These are phyloP conservation scores for Malaclemys terrapin DNA, from an alignment of 2,113 vertebrate species.

Conservation along the genomic window DNA sequence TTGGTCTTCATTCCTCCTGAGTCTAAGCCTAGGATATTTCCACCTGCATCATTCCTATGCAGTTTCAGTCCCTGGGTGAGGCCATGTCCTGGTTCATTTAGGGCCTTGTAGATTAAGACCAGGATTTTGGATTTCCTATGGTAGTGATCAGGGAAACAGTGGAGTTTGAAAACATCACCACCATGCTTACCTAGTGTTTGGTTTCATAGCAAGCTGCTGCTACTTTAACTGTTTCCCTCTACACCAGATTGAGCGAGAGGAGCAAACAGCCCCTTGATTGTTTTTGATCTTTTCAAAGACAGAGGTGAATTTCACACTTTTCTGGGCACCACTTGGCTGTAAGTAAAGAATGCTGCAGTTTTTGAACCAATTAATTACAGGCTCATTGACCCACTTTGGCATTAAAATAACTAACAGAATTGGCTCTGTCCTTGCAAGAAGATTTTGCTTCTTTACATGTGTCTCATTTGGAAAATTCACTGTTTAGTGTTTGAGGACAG, in stretches of 20 bases:
- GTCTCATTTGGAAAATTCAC: not conserved
- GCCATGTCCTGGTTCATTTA: not conserved
- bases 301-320: not conserved
- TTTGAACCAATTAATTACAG: not conserved
- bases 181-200: not conserved
- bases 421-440: not conserved
- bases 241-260: not conserved
- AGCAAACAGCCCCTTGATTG: not conserved
- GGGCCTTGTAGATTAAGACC: not conserved
- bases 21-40: not conserved
- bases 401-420: not conserved
- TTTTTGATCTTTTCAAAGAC: not conserved
- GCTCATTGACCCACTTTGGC: not conserved
- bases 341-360: not conserved
- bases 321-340: not conserved
- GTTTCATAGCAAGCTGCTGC: not conserved
- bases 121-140: not conserved
- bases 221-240: not conserved
- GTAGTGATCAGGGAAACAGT: not conserved
- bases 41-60: not conserved
- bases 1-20: not conserved
- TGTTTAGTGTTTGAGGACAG: not conserved
- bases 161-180: not conserved
- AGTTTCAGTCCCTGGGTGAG: not conserved
- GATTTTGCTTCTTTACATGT: not conserved